These are phyloP conservation scores for Heliangelus exortis DNA, from an alignment of 2,797 vertebrate genomes.

Conservation along the genomic window DNA sequence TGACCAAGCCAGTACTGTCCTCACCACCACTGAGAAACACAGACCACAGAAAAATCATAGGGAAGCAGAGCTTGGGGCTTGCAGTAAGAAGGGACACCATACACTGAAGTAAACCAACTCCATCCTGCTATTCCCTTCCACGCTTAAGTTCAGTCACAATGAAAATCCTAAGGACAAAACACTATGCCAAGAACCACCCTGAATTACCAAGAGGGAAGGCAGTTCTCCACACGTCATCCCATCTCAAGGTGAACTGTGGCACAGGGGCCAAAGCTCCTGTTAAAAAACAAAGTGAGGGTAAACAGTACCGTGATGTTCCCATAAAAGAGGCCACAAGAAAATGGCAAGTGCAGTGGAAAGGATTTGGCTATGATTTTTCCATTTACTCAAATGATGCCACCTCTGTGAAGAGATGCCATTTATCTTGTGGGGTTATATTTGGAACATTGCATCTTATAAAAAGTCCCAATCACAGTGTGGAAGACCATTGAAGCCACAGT, in stretches of 20 bases:
- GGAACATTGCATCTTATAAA: background rate
- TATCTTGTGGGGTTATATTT: background rate
- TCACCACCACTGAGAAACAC: fast-evolving
- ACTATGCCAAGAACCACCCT: background rate
- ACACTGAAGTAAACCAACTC: background rate
- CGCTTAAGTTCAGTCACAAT: background rate
- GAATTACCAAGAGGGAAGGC: background rate
- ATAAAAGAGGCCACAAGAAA: background rate
- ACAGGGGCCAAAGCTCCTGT: background rate
- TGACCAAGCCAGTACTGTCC: background rate
- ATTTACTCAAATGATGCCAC: background rate
- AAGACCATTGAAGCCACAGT: background rate
- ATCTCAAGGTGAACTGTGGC: background rate
- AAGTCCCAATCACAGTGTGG: fast-evolving
- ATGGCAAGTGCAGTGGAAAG: background rate
- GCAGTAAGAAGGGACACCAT: background rate
- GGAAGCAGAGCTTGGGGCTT: background rate
- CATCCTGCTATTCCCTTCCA: fast-evolving
- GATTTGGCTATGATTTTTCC: background rate
- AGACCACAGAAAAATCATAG: background rate
- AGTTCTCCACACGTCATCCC: background rate
- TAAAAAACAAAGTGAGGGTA: background rate
- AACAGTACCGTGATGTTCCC: fast-evolving
- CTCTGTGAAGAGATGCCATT: background rate
- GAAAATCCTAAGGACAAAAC: background rate